phyloP scores from a whole-genome alignment of 2,113 vertebrate genomes.

The Indri indri region DNA sequence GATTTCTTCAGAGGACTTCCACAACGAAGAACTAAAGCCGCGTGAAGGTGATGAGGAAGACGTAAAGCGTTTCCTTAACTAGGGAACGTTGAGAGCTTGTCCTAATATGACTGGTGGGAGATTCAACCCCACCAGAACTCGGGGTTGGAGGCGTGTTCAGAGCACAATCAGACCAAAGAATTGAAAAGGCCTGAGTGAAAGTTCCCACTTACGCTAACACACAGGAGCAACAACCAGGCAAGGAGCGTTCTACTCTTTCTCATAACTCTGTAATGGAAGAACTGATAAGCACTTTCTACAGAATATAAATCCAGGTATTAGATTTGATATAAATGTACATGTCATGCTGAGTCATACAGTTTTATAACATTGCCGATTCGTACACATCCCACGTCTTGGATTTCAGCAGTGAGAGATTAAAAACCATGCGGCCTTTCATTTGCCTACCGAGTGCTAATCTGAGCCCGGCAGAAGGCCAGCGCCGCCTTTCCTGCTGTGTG shows the following conservation, averaged over 20 bases:
- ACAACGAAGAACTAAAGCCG: background rate
- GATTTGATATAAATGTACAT: background rate
- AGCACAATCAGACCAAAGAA: background rate
- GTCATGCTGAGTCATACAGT: background rate
- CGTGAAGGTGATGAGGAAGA: too few relatives aligned
- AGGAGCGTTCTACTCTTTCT: background rate
- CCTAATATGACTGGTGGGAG: background rate
- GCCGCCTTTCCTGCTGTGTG: background rate
- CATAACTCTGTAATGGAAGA: background rate
- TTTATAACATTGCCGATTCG: background rate
- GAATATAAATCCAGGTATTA: background rate
- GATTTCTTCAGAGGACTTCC: background rate
- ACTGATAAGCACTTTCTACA: background rate
- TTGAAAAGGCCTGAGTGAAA: background rate
- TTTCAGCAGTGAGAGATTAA: background rate
- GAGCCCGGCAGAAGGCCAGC: background rate
- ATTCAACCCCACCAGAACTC: background rate
- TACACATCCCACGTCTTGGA: background rate
- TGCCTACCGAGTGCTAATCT: background rate
- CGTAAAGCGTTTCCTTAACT: background rate
- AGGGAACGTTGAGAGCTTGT: background rate
- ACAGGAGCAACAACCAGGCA: accelerated
- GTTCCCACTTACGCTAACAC: too few relatives aligned
- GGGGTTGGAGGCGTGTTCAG: background rate
- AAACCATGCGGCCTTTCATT: background rate